Evolutionary conservation across 2,888 invertebrate species (phyloP).

Genomic region (Orthosia gothica): DNA sequence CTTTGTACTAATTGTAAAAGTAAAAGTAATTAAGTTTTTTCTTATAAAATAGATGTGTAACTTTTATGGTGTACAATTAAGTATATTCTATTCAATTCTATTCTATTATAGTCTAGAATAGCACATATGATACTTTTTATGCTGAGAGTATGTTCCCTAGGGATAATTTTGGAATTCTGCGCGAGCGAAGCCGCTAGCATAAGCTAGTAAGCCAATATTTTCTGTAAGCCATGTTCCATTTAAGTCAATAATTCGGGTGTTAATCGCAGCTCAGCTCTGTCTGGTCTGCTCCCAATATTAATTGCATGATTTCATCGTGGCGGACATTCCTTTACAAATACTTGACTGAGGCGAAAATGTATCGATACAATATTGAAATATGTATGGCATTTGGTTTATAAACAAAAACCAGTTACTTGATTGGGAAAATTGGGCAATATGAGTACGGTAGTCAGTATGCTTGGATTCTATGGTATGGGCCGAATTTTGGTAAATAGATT

Average conservation of each 20-base stretch:
- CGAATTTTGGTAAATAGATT: neutral
- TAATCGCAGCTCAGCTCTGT: neutral
- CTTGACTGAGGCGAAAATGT: constrained; percentile 3
- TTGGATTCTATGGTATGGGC: neutral
- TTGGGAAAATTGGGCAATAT: neutral
- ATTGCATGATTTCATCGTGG: constrained; percentile 1
- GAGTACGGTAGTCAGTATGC: neutral
- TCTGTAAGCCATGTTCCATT: neutral
- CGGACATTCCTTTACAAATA: constrained; percentile 11
- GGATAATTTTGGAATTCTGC: too few relatives aligned
- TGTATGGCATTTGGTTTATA: constrained; percentile 9
- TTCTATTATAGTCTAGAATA: too few relatives aligned
- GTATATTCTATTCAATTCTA: too few relatives aligned
- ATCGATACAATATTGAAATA: constrained; percentile 23
- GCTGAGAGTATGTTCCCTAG: too few relatives aligned
- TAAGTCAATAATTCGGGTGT: neutral
- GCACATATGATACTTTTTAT: too few relatives aligned
- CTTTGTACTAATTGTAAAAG: too few relatives aligned
- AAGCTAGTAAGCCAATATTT: too few relatives aligned
- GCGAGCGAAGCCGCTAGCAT: too few relatives aligned
- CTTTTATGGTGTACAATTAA: too few relatives aligned
- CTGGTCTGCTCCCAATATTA: constrained; percentile 15
- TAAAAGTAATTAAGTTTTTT: too few relatives aligned
- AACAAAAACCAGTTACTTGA: neutral
- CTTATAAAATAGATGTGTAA: too few relatives aligned